Evolutionary conservation across 2,888 invertebrate species (phyloP), one percentile per base, ranked within the genome.

Genomic region (Drosophila hamatofila): DNA sequence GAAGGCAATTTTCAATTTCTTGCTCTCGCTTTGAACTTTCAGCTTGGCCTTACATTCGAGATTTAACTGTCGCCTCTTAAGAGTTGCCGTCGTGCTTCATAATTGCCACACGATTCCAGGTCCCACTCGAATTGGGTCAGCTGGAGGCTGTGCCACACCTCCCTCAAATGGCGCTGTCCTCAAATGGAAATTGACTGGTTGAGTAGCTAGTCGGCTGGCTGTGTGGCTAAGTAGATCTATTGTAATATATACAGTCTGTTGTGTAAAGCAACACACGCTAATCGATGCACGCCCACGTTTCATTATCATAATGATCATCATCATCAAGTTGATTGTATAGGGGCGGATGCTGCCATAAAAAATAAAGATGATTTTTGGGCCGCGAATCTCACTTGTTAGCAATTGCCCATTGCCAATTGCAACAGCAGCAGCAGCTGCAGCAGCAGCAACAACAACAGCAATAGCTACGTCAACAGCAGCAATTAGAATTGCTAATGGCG

Each of bases 241-340:
- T 87, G 88, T 85, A 84, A 88, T 60, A 79, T 76, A 54, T 33
- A 83, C 67, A 64, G 44, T 66, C 49, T 63, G 44, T 41, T 56
- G 55, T 46, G 39, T 44, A 59, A 42, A 46, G 57, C 51, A 54
- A 71, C 70, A 75, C 56, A 76, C 41, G 78, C 72, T 89, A 83
- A 90, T 90, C 79, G 82, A 86, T 90, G 86, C 86, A 90, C 86
- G 90, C 86, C 86, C 90, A 86, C 86, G 88, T 75, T 49, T 52
- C 59, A 25, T 52, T 64, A 55, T 74, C 67, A 64, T 14, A 41
- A 41, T 60, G 48, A 63, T 63, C 46, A 49, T 27, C 18, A 54
- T 51, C 16, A 56, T 58, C 18, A 56, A 51, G 41, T 18, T 41
- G 27, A 33, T 56, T 62, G 61, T 60, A 63, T 39, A 72, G 68